Percentiles rank a stretch among this genome's conserved stretches.
Evolutionary conservation across 2,113 vertebrate species (phyloP).

Genomic region (Tetraodon nigroviridis): DNA sequence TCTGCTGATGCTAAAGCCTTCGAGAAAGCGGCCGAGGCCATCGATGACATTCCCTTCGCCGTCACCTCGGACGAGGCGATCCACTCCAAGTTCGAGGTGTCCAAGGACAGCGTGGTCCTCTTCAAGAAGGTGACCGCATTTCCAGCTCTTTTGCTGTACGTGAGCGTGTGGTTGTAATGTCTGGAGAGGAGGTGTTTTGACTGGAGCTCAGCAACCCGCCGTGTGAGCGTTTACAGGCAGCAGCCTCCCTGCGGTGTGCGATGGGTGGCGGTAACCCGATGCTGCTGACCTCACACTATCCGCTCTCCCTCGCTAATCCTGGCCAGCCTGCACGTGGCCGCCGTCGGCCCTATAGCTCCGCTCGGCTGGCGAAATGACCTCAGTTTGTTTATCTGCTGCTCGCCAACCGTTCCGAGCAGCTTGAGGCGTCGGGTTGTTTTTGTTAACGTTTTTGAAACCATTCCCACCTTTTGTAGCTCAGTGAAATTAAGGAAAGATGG

Average conservation of each 20-base stretch:
- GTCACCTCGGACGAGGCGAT: constrained; percentile 77
- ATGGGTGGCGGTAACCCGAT: constrained; percentile 44
- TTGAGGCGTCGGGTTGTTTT: no score
- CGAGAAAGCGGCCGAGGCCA: constrained; percentile 82
- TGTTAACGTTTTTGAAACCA: not conserved
- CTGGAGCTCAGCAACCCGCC: not conserved
- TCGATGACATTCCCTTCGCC: constrained; percentile 91
- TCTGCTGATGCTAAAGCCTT: constrained; percentile 83
- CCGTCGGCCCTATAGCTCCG: not conserved
- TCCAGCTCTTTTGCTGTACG: no score
- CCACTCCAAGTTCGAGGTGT: constrained; percentile 84
- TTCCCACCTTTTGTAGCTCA: not conserved
- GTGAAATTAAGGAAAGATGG: not conserved
- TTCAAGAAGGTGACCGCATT: constrained; percentile 91
- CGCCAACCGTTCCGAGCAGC: not conserved
- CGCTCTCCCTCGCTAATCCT: constrained; percentile 38
- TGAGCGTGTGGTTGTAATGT: not conserved
- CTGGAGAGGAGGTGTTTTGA: no score
- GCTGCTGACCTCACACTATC: constrained; percentile 23
- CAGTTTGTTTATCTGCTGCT: constrained; percentile 4
- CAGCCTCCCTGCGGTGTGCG: constrained; percentile 15
- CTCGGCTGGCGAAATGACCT: constrained; percentile 1
- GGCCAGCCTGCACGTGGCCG: constrained; percentile 8
- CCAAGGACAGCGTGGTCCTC: constrained; percentile 82
- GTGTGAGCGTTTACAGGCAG: not conserved